Base-by-base conservation (phyloP, 1,140 invertebrate species). In the Aphaenogaster ashmeadi region DNA sequence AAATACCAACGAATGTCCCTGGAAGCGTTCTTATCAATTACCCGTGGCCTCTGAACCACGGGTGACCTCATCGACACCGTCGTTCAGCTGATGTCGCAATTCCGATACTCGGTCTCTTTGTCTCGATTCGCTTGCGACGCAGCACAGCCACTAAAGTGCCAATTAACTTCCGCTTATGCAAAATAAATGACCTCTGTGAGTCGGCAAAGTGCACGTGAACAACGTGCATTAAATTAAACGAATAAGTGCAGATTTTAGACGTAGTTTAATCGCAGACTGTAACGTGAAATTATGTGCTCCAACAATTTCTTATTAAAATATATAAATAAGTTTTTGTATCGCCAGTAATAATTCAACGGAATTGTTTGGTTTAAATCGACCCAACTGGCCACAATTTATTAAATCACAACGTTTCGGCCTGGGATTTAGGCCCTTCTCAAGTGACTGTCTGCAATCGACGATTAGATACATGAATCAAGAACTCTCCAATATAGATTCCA, bases 21-120 rank as follows among this genome's bases (percentile, higher is more conserved):
- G n/a, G 4, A 38, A 84, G 27, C 5, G 0, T 47, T 15, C 54
- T 84, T 84, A 84, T 84, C 80, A 74, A 75, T 74, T 52, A 69
- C 5, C 36, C 27, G n/a, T 47, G 80, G 3, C 80, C 67, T 18
- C 3, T 75, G 41, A 60, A 84, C 41, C 18, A 9, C 11, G 15
- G 15, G 38, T 50, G 11, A 50, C 13, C 41, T 38, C 21, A 9
- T n/a, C 18, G 13, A 44, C n/a, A 47, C 27, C 11, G 47, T 47
- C 36, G 9, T 60, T 56, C 64, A 33, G 13, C 38, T 18, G 64
- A 81, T 71, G 6, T 13, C 6, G 3, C 3, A 64, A 79, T 79
- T 38, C 6, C 33, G 47, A 80, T 41, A 50, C 15, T 3, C 50
- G 1, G 21, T 21, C 18, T 9, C 44, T 27, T 27, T 27, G 27